Evolutionary conservation across 2,113 vertebrate genomes (phyloP), one percentile per base, ranked within the genome.

Genomic region (Neodon shergylaensis): DNA sequence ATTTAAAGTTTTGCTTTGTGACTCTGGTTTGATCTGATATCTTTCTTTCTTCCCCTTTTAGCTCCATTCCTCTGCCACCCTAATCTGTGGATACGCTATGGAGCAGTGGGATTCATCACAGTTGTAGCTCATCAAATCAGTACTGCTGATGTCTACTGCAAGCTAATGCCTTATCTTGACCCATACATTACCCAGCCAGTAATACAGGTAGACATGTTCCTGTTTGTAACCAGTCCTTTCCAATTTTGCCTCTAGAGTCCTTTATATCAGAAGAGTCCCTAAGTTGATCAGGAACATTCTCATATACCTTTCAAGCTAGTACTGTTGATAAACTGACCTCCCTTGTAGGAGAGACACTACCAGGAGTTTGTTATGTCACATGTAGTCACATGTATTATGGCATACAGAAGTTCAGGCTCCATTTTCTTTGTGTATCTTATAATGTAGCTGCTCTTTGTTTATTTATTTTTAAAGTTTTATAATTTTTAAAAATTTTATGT

Each of bases 121-220:
- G 99, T 99, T 90, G 99, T 99, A n/a, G 99, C 99, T 0, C 99
- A 99, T 97, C 99, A 99, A 95, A 98, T 99, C 91, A 99, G 99
- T 96, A 99, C 99, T 93, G 99, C 99, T 70, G 99, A 99, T 90
- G 99, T 99, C 91, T 99, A 99, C 98, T 99, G 99, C 98, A 99
- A 99, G 91, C 98, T 99, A 90, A 99, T 99, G 99, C 99, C 99
- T 0, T 99, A 99, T 97, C 99, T 99, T 81, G 98, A 99, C 94
- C 99, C 99, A 9, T 99, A 99, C 95, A 98, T 99, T 95, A 99
- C 99, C 0, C 99, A 99, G 87, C 99, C 99, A 96, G 99, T 99
- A 97, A 99, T 99, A 98, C 99, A 99, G 99, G 99, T 99, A 98
- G 19, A 11, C 14, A 0, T 49, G 7, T 52, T 91, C 72, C 93